Evolutionary conservation across 2,113 vertebrate genomes (phyloP), one percentile per base, ranked within the genome.

Genomic region (Ammodytes dubius): DNA sequence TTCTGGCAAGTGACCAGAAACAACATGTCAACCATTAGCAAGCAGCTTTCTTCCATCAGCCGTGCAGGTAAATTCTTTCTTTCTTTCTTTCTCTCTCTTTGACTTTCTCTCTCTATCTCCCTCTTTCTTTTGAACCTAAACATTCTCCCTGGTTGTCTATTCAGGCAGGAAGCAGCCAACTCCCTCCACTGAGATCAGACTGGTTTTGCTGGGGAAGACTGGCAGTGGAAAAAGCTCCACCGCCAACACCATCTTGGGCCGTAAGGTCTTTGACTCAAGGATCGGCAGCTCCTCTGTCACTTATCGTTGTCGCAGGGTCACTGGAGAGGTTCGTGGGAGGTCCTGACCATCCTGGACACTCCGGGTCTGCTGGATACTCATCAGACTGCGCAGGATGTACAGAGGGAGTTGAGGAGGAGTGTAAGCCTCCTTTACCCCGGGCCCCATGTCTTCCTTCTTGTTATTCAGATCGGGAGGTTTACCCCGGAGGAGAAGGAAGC

Each of bases 221-320:
- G 90, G 91, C 52, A 88, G 83, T 0, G 92, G 91, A 3, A 93
- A 93, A 86, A 93, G 91, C 83, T 85, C 91, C 47, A 88, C 90
- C 0, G 92, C 73, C 17, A 93, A 92, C 77, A 59, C 77, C 63
- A 90, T 93, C 81, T 40, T 92, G 54, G 88, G 86, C 11, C 64
- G 43, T 0, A 65, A 10, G 54, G 74, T 79, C 3, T 93, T 95
- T 46, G 72, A 58, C 12, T 77, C 84, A 0, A 76, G 27, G 45
- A 40, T 79, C 14, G 17, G 56, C 1, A 35, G 53, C 0, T 35
- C 76, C 27, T 50, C 82, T 0, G 7, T 70, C 54, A 88, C 87
- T 0, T 10, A 13, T 6, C 79, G 46, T 0, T 93, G 90, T n/a
- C 84, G 27, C 8, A 84, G 63, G 5, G 82, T 45, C 0, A 49